These are phyloP conservation scores for Coccyzus lansbergi DNA, from an alignment of 2,797 vertebrate genomes.

Conservation along the genomic window DNA sequence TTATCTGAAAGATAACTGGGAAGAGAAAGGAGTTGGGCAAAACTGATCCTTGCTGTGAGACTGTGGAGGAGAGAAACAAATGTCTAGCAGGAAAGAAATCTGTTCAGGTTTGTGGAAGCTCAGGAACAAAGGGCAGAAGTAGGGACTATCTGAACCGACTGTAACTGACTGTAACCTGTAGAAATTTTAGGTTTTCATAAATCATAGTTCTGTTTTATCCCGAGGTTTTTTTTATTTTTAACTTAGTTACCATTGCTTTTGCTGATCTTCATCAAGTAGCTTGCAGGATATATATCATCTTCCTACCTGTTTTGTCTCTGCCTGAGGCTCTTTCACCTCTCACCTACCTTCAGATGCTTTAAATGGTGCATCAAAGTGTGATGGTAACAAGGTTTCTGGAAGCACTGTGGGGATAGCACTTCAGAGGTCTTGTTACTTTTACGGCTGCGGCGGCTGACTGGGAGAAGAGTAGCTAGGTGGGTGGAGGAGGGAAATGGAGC, in stretches of 20 bases:
- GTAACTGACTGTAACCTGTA: background rate
- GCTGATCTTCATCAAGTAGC: background rate
- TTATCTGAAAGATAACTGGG: background rate
- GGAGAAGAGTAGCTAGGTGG: background rate
- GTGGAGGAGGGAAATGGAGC: background rate
- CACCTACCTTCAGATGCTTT: background rate
- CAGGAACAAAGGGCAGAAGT: background rate
- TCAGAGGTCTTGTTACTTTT: background rate
- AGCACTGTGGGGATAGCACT: background rate
- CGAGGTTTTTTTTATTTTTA: background rate
- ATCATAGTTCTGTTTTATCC: background rate
- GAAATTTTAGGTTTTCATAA: background rate
- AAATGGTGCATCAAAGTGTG: background rate
- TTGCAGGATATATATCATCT: background rate
- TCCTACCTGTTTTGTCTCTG: background rate
- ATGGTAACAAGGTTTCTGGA: background rate
- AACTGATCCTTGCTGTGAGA: background rate
- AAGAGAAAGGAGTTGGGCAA: background rate
- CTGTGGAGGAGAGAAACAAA: background rate
- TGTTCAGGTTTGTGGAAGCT: background rate
- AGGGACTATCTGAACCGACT: background rate
- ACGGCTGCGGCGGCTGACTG: rapidly evolving
- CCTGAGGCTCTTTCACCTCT: background rate
- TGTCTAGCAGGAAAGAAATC: background rate
- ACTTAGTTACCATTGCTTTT: background rate